Evolutionary conservation across 2,113 vertebrate species (phyloP), one percentile per base, ranked within the genome.

Genomic region (Ophthalmolycus amberensis): DNA sequence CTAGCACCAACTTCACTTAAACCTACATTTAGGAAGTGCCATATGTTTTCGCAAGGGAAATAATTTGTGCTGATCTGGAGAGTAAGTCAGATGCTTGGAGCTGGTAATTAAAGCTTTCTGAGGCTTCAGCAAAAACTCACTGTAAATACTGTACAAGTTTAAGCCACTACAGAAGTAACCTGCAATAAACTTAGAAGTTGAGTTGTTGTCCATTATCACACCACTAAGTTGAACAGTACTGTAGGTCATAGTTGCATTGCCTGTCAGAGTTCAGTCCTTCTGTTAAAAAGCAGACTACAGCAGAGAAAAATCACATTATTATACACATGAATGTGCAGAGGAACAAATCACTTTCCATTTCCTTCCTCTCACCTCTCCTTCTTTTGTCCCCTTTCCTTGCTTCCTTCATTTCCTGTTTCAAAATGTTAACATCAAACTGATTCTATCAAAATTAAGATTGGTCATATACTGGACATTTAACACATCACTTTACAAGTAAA

Each of bases 51-150:
- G 11, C 76, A 0, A 40, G 81, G 80, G 85, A 78, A 50, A 52
- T 6, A 14, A 60, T 70, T 84, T 85, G 56, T 89, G 91, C 90
- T 91, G 87, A 93, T 89, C 66, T 83, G 48, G 65, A 1, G 22
- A 76, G 58, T 76, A 80, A 80, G 75, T 89, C 78, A 83, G 84
- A 85, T 52, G 64, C 60, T 74, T 75, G 86, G 71, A 87, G 81
- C 64, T 83, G 65, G 68, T 85, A 90, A 88, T 91, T 86, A 90
- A 85, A 82, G 82, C 56, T 88, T 90, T 78, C 37, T 81, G 71
- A 75, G 71, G 75, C 52, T 78, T 90, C 84, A 90, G 89, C 87
- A 90, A 63, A 88, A 90, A 66, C 42, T 46, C 46, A n/a, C 65
- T 83, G 52, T 84, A 88, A 80, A 77, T 79, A 84, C 46, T 67